Conservation (phyloP, 2,113 vertebrate genomes). For the Calonectris borealis region DNA sequence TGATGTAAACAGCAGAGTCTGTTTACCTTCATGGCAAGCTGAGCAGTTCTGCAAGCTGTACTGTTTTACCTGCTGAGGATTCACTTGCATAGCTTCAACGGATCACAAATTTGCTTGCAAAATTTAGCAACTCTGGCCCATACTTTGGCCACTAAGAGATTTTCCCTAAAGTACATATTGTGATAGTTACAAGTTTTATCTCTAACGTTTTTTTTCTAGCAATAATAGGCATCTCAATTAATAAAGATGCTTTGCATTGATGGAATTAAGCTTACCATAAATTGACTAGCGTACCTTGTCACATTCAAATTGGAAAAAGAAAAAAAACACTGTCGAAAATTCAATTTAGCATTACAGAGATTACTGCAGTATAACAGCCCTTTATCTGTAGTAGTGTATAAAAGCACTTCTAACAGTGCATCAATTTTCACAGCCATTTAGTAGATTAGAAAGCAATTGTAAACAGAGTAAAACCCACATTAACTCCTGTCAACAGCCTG, state of each 20-base stretch:
- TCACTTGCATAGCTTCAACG: not conserved
- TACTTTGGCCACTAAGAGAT: not conserved
- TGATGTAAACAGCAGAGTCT: not conserved
- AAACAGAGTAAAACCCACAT: constrained; percentile 79
- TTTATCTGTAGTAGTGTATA: constrained; percentile 73
- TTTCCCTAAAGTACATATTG: not conserved
- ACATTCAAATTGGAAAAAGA: constrained; percentile 55
- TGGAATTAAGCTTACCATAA: constrained; percentile 61
- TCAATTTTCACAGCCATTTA: constrained; percentile 84
- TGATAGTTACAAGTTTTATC: not conserved
- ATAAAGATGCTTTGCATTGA: constrained; percentile 50
- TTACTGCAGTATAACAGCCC: constrained; percentile 64
- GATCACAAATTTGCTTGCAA: not conserved
- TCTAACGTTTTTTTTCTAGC: not conserved
- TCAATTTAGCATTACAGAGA: constrained; percentile 73
- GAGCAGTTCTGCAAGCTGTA: not conserved
- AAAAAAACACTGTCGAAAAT: constrained; percentile 66
- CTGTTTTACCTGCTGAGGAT: not conserved
- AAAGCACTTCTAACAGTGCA: constrained; percentile 76
- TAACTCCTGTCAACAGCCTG: constrained; percentile 80
- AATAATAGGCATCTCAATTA: constrained; percentile 42
- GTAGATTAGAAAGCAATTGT: constrained; percentile 86
- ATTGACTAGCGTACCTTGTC: constrained; percentile 53
- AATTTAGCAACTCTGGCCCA: not conserved
- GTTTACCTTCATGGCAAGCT: not conserved